Conservation (phyloP, 1,140 invertebrate genomes). For the Diuraphis noxia region DNA sequence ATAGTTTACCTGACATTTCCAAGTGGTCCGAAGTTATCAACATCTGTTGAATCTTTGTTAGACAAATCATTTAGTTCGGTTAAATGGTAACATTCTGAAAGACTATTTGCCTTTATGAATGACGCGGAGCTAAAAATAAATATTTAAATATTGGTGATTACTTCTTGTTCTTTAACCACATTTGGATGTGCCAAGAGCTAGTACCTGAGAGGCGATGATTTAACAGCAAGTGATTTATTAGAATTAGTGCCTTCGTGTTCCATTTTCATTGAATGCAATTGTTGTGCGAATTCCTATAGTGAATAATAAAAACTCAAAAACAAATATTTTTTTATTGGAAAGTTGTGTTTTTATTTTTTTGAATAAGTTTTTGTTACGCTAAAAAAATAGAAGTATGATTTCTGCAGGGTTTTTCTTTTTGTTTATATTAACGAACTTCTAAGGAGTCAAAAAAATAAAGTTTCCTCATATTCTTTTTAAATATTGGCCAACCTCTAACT, state of each 20-base stretch:
- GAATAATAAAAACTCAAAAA: not conserved
- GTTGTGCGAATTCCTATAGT: constrained; percentile 74
- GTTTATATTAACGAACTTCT: not conserved
- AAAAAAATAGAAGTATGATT: not conserved
- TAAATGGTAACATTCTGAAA: constrained; percentile 67
- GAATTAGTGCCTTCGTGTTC: constrained; percentile 64
- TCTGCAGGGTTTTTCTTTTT: not conserved
- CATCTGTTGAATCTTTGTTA: constrained; percentile 71
- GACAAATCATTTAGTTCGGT: constrained; percentile 72
- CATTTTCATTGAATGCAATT: constrained; percentile 76
- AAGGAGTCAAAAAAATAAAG: not conserved
- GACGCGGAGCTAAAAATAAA: constrained; percentile 69
- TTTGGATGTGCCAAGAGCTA: not conserved
- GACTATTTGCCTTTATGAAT: constrained; percentile 88
- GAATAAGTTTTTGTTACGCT: not conserved
- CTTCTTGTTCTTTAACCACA: not conserved
- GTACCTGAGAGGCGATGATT: constrained; percentile 45
- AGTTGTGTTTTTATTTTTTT: not conserved
- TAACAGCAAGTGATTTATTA: constrained; percentile 12
- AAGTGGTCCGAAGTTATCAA: constrained; percentile 82
- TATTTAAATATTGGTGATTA: constrained; percentile 17
- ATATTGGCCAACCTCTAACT: not conserved
- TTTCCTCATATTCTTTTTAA: not conserved
- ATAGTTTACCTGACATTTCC: constrained; percentile 77
- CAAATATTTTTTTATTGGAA: not conserved